Conservation (phyloP, 2,888 invertebrate genomes). For the Aporophyla nigra region DNA sequence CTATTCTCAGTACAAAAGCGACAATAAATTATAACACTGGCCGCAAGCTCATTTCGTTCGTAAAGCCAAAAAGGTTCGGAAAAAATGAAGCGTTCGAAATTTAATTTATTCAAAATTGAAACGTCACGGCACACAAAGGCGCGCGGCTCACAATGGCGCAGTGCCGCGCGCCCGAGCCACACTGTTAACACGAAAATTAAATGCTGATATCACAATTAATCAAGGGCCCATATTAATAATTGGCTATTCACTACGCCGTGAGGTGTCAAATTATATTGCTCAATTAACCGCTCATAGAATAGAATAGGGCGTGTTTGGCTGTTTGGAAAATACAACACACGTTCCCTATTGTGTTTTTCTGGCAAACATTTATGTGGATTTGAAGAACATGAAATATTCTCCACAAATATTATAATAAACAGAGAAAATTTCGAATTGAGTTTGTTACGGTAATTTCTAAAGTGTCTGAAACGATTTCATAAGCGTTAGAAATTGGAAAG, state of each 20-base stretch:
- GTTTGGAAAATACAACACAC: constrained; percentile 79
- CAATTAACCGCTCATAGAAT: constrained; percentile 89
- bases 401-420: constrained; percentile 23
- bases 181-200: constrained; percentile 91
- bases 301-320: constrained; percentile 86
- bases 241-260: constrained; percentile 89
- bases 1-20: constrained; percentile 83
- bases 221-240: constrained; percentile 90
- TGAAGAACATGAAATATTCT: constrained; percentile 42
- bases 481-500: constrained; percentile 27
- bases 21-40: constrained; percentile 88
- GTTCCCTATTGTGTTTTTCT: constrained; percentile 64
- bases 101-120: constrained; percentile 91
- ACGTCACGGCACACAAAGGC: constrained; percentile 90
- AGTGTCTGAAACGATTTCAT: constrained; percentile 40
- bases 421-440: constrained; percentile 36
- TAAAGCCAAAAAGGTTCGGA: constrained; percentile 82
- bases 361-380: constrained; percentile 26
- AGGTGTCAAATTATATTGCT: constrained; percentile 91
- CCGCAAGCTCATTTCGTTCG: constrained; percentile 84
- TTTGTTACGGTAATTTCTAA: constrained; percentile 36
- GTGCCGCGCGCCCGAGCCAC: constrained; percentile 74
- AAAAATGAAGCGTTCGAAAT: constrained; percentile 91
- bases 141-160: constrained; percentile 84
- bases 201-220: constrained; percentile 91